Base-by-base conservation (phyloP, 1,140 invertebrate species). In the Aphelinus atriplicis region DNA sequence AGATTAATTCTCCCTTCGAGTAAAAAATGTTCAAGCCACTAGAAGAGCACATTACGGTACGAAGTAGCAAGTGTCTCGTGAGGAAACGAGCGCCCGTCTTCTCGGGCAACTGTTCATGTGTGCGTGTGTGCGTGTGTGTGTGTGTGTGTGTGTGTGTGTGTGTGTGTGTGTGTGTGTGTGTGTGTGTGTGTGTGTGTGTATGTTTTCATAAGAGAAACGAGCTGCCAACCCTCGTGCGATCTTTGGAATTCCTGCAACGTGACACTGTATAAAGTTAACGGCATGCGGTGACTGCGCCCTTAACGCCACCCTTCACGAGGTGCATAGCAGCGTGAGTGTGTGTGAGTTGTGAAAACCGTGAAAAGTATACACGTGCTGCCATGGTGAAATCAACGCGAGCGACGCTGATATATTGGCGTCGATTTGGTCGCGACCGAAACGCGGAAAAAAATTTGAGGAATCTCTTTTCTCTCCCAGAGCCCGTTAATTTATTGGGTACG, bases 341-440 rank as follows among this genome's bases (percentile, higher is more conserved):
- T 26, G 26, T 26, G 26, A 26, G 0, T 26, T 26, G 26, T 26
- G 26, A 26, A 26, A 26, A 26, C 51, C 51, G 9, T 53, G 51
- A 4, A 53, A 53, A 53, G 51, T 4, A 9, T 4, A 9, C 9
- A n/a, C 47, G 58, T 53, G 26, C 26, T 26, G 46, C 45, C 7
- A 43, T 43, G 2, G 1, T 5, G 26, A 55, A 61, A 61, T 57
- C 56, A 47, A 67, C 50, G n/a, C 71, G 50, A 2, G 43, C 6
- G 50, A 46, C 55, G 48, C 42, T 70, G 64, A 73, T 61, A 67
- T 73, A 73, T 73, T 48, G 43, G 7, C 43, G 42, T n/a, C 56
- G 71, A 67, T 67, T 73, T 73, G 43, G 6, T 55, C 60, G 60
- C 42, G 7, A 43, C 9, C 9, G 51, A 50, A 56, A 56, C 26